Base-by-base conservation (phyloP, 2,797 vertebrate genomes). In the Sebastes cheni region DNA sequence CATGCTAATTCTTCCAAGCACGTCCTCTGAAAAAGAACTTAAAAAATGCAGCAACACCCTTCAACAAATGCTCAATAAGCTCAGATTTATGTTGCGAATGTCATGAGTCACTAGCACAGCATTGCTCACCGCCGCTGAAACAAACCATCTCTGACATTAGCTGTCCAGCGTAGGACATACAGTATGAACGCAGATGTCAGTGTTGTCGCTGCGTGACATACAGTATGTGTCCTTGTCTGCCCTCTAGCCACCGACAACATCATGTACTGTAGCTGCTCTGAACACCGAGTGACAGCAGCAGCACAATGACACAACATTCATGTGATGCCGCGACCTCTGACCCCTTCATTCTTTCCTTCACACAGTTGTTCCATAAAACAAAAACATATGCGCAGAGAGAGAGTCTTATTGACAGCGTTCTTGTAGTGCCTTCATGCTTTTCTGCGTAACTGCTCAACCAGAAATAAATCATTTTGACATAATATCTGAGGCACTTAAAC, bases 281-380 rank as follows among this genome's bases (percentile, higher is more conserved):
- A 72, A 5, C 69, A 0, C 82, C 82, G 88, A 86, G 76, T 88
- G 89, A 88, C 86, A 75, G 82, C 66, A 36, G 74, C 75, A 81
- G 50, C 72, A 69, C 84, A 73, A 67, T 80, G 81, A 83, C 81
- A 70, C 72, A 81, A 67, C 77, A 8, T 74, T 81, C 64, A 84
- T 55, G 67, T 64, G 60, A 83, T 61, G 39, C 22, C 2, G 2
- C 64, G 82, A 91, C 72, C 79, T 87, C 5, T 79, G 85, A 86
- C 82, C 75, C 59, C 56, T 27, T 59, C 83, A 78, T 85, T 88
- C 81, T 75, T 84, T 1, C 29, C 4, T 65, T 62, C 58, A 34
- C 66, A 76, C 80, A 88, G 86, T 85, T 87, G 89, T 65, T 85
- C 62, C 78, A 62, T 67, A 5, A 77, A 69, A 16, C 42, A 50